phyloP scores from a whole-genome alignment of 2,797 vertebrate genomes.

The Lates japonicus region DNA sequence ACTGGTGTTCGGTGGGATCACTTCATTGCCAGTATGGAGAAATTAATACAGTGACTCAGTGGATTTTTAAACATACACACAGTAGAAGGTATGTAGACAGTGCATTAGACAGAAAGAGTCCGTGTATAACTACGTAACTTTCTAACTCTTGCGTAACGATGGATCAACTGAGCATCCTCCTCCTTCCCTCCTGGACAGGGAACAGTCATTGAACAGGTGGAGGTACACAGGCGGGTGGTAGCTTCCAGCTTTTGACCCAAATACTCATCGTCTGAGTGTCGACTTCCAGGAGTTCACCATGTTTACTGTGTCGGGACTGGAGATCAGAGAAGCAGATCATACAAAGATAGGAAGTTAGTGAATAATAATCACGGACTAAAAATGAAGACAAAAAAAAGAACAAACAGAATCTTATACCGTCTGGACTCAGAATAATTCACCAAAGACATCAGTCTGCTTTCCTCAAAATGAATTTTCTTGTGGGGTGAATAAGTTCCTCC shows the following conservation, averaged over 20 bases:
- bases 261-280: constrained; percentile 90
- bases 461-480: constrained; percentile 96
- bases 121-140: background rate
- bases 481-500: constrained; percentile 94
- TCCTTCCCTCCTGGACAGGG: constrained; percentile 92
- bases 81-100: too few relatives aligned
- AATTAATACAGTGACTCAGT: background rate
- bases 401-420: background rate
- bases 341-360: background rate
- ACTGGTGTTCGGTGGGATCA: too few relatives aligned
- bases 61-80: too few relatives aligned
- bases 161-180: constrained; percentile 71
- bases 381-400: background rate
- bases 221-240: constrained; percentile 91
- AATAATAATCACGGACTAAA: background rate
- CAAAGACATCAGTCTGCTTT: constrained; percentile 84
- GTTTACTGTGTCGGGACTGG: constrained; percentile 95
- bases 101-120: background rate
- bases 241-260: constrained; percentile 89
- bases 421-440: background rate
- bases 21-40: background rate
- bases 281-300: constrained; percentile 92
- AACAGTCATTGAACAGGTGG: constrained; percentile 93
- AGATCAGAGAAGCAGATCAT: constrained; percentile 96
- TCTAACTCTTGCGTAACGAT: background rate